phyloP scores from a whole-genome alignment of 2,888 invertebrate genomes.

The Eilema sororculum region DNA sequence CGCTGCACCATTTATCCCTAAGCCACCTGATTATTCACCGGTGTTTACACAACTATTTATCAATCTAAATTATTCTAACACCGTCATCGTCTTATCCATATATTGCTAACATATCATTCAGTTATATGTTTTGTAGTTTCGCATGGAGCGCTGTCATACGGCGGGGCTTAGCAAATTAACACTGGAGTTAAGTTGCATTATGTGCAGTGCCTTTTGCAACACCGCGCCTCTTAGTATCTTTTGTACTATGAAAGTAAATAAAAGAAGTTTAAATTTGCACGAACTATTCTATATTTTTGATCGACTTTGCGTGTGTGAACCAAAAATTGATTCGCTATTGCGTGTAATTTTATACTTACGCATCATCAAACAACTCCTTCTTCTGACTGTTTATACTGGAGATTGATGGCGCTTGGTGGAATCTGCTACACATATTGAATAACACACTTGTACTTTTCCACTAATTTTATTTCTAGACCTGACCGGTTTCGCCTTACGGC shows the following conservation, averaged over 20 bases:
- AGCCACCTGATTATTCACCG: background rate
- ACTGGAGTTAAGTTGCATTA: conserved; percentile 74
- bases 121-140: conserved; percentile 79
- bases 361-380: no score
- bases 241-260: background rate
- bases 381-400: no score
- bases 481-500: no score
- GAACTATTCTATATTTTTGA: background rate
- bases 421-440: no score
- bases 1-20: no score
- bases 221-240: conserved; percentile 53
- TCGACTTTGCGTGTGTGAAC: no score
- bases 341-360: no score
- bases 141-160: conserved; percentile 80
- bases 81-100: conserved; percentile 56
- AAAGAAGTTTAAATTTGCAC: conserved; percentile 21
- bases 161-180: conserved; percentile 82
- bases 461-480: no score
- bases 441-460: no score
- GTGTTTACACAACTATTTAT: background rate
- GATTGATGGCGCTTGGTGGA: no score
- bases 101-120: conserved; percentile 48
- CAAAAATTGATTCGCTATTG: no score
- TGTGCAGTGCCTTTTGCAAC: conserved; percentile 63
- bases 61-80: background rate